Conservation (phyloP, 2,113 vertebrate genomes). For the Alethe castanea region DNA sequence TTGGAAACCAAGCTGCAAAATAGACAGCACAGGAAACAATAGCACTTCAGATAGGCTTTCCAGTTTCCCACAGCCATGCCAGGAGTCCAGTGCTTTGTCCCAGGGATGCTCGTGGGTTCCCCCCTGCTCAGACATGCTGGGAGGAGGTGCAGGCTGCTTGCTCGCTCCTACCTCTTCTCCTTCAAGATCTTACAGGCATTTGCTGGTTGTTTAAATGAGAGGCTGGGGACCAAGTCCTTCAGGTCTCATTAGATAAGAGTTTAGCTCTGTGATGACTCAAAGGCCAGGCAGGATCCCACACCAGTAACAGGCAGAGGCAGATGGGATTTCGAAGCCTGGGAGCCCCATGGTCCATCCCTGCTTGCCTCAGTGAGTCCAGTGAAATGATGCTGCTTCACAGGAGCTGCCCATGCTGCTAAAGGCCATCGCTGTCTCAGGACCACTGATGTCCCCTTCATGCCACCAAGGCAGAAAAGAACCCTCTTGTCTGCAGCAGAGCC, state of each 20-base stretch:
- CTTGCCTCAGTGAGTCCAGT: background rate
- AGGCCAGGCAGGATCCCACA: background rate
- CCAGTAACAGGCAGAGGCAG: background rate
- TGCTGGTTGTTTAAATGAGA: background rate
- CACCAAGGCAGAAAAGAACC: background rate
- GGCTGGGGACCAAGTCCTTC: background rate
- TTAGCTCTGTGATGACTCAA: background rate
- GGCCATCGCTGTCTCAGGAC: background rate
- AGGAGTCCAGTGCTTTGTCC: background rate
- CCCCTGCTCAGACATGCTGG: background rate
- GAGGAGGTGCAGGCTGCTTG: background rate
- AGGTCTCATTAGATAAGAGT: background rate
- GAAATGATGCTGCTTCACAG: fast-evolving
- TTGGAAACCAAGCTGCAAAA: constrained; percentile 44
- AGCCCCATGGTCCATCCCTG: background rate
- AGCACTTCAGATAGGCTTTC: constrained; percentile 53
- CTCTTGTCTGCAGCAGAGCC: background rate
- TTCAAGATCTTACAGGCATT: background rate
- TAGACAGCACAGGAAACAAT: constrained; percentile 66
- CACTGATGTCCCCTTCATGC: fast-evolving
- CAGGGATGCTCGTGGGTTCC: fast-evolving
- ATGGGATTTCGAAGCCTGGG: fast-evolving
- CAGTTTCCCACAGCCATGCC: constrained; percentile 34
- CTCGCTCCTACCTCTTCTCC: background rate
- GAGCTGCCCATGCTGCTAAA: background rate